Percentiles rank a stretch among this genome's conserved stretches.
These are phyloP conservation scores for Pammene aurita DNA, from an alignment of 2,888 invertebrate species.

Conservation along the genomic window DNA sequence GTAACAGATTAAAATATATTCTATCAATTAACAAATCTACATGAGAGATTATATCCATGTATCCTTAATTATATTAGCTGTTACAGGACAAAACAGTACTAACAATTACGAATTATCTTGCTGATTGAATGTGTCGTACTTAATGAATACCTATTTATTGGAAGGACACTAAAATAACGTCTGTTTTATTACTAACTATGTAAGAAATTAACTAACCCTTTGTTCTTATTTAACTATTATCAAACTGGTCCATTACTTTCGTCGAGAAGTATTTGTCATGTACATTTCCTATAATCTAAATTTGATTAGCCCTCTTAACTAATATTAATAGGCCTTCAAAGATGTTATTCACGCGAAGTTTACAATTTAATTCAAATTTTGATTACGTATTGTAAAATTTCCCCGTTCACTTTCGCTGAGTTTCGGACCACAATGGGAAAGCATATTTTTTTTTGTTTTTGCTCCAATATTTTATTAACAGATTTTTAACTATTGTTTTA, in stretches of 20 bases:
- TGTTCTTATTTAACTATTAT: conserved; percentile 11
- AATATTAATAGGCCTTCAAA: conserved; percentile 24
- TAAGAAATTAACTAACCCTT: background rate
- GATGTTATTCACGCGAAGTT: conserved; percentile 16
- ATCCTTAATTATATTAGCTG: too few relatives aligned
- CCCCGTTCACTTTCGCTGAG: background rate
- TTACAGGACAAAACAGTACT: too few relatives aligned
- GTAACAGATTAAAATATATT: too few relatives aligned
- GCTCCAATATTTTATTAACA: background rate
- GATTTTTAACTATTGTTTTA: background rate
- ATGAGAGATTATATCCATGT: too few relatives aligned
- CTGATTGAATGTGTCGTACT: too few relatives aligned
- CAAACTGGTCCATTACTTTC: conserved; percentile 7
- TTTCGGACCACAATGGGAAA: background rate
- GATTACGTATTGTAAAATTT: background rate
- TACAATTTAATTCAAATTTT: conserved; percentile 12
- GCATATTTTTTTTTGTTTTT: background rate
- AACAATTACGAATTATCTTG: too few relatives aligned
- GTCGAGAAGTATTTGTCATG: conserved; percentile 13
- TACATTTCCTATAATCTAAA: conserved; percentile 15
- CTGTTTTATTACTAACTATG: background rate
- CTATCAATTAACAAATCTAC: too few relatives aligned
- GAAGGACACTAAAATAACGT: background rate
- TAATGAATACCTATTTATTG: background rate
- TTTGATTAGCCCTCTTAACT: conserved; percentile 17